phyloP scores from a whole-genome alignment of 1,140 invertebrate species.

The Pararge aegeria region DNA sequence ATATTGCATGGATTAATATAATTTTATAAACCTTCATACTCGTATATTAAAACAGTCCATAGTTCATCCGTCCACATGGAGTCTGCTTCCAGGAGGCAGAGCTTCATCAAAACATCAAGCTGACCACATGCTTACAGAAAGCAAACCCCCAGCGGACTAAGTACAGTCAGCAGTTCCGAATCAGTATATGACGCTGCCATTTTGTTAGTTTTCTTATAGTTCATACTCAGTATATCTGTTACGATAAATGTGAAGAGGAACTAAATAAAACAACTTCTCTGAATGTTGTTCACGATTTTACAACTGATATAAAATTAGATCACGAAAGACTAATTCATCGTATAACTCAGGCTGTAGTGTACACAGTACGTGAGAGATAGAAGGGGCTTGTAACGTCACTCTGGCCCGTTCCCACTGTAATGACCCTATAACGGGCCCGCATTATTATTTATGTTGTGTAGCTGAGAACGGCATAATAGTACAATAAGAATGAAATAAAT shows the following conservation, averaged over 20 bases:
- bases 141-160: too few species aligned
- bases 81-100: too few species aligned
- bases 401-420: conserved; percentile 59
- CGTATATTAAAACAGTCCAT: too few species aligned
- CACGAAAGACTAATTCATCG: conserved; percentile 34
- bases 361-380: conserved; percentile 47
- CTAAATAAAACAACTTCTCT: not conserved
- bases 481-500: conserved; percentile 76
- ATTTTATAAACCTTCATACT: too few species aligned
- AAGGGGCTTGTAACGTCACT: conserved; percentile 52
- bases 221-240: not conserved
- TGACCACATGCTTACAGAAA: too few species aligned
- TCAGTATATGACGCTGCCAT: too few species aligned
- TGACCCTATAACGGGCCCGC: conserved; percentile 70
- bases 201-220: too few species aligned
- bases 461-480: conserved; percentile 74
- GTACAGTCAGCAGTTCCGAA: too few species aligned
- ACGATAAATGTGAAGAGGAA: not conserved
- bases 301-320: conserved; percentile 35
- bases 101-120: too few species aligned
- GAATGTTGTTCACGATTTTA: conserved; percentile 20
- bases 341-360: conserved; percentile 31
- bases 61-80: too few species aligned
- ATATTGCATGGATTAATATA: too few species aligned
- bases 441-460: conserved; percentile 79